These are phyloP conservation scores for Gambusia yucatana DNA, from an alignment of 2,797 vertebrate genomes.

Conservation along the genomic window DNA sequence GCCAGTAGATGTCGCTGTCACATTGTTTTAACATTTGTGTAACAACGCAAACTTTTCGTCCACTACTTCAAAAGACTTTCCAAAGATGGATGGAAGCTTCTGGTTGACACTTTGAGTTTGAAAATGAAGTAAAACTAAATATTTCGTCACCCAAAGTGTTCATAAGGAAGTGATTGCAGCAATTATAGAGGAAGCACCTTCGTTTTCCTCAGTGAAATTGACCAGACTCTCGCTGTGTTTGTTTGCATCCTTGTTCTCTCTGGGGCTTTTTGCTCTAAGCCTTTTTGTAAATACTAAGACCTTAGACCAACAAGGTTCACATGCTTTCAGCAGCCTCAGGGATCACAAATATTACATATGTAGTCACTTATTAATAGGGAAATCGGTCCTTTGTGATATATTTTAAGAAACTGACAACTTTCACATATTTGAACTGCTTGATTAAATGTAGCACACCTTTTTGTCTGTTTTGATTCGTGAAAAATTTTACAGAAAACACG, in stretches of 20 bases:
- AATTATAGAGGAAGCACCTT: not conserved
- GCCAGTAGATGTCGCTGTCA: conserved; percentile 60
- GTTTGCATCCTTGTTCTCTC: not conserved
- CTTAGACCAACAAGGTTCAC: not conserved
- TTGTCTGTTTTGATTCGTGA: not conserved
- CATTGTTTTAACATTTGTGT: conserved; percentile 11
- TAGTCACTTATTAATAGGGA: not conserved
- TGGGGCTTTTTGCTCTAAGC: not conserved
- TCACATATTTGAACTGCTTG: conserved; percentile 20
- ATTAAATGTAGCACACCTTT: conserved; percentile 16
- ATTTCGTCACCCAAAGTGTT: not conserved
- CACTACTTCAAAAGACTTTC: not conserved
- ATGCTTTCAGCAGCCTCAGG: not conserved
- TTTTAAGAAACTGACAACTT: not conserved
- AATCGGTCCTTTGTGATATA: not conserved
- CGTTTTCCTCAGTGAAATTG: not conserved
- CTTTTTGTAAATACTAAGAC: not conserved
- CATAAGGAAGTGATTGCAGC: not conserved
- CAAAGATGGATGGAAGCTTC: not conserved
- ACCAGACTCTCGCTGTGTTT: not conserved
- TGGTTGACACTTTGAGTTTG: not conserved
- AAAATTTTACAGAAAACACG: not conserved
- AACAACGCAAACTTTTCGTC: not conserved
- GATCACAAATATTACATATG: not conserved
- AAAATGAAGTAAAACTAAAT: not conserved